Evolutionary conservation across 2,113 vertebrate species (phyloP).

Genomic region (Patagioenas fasciata): DNA sequence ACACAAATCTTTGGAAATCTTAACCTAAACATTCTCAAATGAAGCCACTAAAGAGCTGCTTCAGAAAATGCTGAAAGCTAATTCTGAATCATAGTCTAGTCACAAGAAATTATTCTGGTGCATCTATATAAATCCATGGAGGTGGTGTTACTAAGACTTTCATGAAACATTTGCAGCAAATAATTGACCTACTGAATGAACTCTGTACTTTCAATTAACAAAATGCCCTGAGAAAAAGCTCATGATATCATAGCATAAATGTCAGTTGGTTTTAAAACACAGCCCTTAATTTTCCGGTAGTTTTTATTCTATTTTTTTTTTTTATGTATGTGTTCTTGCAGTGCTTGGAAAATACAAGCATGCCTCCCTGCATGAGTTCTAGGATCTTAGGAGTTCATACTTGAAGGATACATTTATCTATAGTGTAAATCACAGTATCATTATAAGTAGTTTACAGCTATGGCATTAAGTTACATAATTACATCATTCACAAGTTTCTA

Average conservation of each 20-base stretch:
- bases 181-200: not conserved
- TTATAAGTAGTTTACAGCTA: not conserved
- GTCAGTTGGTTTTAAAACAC: not conserved
- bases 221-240: not conserved
- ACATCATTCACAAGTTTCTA: not conserved
- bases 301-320: not conserved
- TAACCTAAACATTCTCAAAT: not conserved
- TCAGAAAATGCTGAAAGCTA: not conserved
- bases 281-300: not conserved
- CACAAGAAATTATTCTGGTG: not conserved
- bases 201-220: not conserved
- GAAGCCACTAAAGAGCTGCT: not conserved
- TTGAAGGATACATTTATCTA: not conserved
- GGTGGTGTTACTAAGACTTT: not conserved
- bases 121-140: not conserved
- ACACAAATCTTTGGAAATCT: not conserved
- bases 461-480: not conserved
- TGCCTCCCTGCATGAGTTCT: not conserved
- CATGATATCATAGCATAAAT: not conserved
- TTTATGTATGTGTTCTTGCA: not conserved
- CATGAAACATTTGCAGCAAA: not conserved
- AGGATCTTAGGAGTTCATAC: not conserved
- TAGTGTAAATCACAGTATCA: not conserved
- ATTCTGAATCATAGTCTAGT: constrained; percentile 17
- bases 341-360: not conserved